phyloP scores from a whole-genome alignment of 2,888 invertebrate species.

The Drosophila falleni region DNA sequence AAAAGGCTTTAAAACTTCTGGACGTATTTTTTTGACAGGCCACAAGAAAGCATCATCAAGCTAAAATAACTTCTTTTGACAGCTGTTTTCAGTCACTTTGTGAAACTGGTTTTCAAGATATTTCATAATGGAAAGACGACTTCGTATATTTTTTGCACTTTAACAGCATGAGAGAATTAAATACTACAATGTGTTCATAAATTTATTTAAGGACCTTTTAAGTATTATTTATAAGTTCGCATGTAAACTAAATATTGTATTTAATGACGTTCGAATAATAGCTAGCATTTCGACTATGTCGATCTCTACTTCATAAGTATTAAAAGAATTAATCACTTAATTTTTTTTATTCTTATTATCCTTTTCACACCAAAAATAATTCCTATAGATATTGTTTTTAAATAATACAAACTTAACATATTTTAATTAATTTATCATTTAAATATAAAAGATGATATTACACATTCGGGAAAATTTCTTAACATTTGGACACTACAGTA shows the following conservation, averaged over 20 bases:
- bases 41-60: not conserved
- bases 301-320: not conserved
- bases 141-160: not conserved
- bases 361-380: too few species aligned
- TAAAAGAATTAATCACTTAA: not conserved
- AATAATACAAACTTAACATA: too few species aligned
- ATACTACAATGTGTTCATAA: too few species aligned
- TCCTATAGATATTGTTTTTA: too few species aligned
- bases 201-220: not conserved
- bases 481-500: too few species aligned
- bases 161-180: too few species aligned
- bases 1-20: slow-evolving; percentile 25
- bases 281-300: not conserved
- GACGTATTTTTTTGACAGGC: slow-evolving; percentile 14
- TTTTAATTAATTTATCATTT: too few species aligned
- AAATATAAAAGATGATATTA: too few species aligned
- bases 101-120: not conserved
- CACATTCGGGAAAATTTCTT: too few species aligned
- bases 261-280: not conserved
- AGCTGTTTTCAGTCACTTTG: slow-evolving; percentile 18
- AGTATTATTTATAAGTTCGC: not conserved
- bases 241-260: not conserved
- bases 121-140: not conserved
- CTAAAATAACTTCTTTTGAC: slow-evolving; percentile 20
- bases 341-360: not conserved